phyloP scores from a whole-genome alignment of 1,140 invertebrate genomes.

The Batillaria attramentaria region DNA sequence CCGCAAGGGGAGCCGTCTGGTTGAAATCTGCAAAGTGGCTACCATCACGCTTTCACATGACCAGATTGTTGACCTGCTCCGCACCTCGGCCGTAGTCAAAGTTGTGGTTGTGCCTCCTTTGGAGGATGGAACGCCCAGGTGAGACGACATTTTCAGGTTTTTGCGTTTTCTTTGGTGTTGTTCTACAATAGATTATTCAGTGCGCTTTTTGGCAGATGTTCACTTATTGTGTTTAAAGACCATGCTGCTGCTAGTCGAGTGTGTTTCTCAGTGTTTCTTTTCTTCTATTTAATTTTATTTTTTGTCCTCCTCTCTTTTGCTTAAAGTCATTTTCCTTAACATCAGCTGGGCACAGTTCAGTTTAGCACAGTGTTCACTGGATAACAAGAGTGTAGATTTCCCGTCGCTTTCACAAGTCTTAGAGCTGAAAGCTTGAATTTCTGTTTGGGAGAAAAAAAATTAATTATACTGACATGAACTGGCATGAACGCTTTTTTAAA shows the following conservation, averaged over 20 bases:
- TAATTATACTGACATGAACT: too few relatives aligned
- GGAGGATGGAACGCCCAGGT: slow-evolving; percentile 79
- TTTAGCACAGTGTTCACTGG: too few relatives aligned
- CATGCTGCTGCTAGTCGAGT: neutral
- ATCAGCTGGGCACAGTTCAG: too few relatives aligned
- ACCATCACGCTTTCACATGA: slow-evolving; percentile 92
- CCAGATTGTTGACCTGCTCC: slow-evolving; percentile 93
- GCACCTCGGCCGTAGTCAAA: slow-evolving; percentile 89
- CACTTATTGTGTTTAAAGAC: neutral
- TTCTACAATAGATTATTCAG: neutral
- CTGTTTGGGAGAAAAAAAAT: too few relatives aligned
- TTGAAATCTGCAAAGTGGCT: slow-evolving; percentile 86
- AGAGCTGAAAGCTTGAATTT: too few relatives aligned
- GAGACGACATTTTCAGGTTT: slow-evolving; percentile 1
- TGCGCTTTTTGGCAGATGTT: neutral
- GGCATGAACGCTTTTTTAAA: too few relatives aligned
- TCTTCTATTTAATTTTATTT: neutral
- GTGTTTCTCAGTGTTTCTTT: neutral
- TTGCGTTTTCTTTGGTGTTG: neutral
- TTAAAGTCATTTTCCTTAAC: too few relatives aligned
- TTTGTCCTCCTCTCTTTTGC: neutral
- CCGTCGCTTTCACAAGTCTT: too few relatives aligned
- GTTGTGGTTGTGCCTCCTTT: slow-evolving; percentile 87
- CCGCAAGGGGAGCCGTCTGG: slow-evolving; percentile 88
- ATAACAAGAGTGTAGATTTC: too few relatives aligned